Conservation (phyloP, 2,113 vertebrate genomes). For the Saccopteryx leptura region DNA sequence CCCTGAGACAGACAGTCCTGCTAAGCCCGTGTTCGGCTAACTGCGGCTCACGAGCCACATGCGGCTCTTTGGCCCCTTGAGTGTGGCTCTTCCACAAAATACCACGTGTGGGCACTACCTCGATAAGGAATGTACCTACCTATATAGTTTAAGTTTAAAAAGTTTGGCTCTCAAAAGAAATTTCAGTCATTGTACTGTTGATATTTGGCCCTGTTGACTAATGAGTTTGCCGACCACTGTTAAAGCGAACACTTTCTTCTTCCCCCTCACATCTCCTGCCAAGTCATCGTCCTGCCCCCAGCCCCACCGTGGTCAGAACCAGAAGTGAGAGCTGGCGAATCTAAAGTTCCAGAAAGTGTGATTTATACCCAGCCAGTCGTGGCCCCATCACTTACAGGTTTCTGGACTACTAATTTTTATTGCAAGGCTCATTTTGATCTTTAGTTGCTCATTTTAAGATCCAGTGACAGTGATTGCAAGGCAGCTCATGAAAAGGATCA, state of each 20-base stretch:
- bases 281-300: fast-evolving
- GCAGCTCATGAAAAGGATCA: not conserved
- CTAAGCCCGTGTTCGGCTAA: no score
- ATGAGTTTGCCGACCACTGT: no score
- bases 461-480: fast-evolving
- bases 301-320: fast-evolving
- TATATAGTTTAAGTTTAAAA: no score
- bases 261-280: fast-evolving
- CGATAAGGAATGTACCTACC: no score
- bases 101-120: no score
- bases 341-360: not conserved
- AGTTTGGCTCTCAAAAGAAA: no score
- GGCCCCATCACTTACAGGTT: not conserved
- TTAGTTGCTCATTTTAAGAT: conserved; percentile 1
- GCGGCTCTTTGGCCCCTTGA: no score
- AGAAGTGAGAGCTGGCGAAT: fast-evolving
- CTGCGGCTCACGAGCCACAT: no score
- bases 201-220: no score
- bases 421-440: not conserved
- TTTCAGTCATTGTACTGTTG: no score
- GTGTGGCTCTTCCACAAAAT: no score
- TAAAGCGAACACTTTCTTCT: fast-evolving
- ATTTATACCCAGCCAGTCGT: not conserved
- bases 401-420: conserved; percentile 48
- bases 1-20: fast-evolving